phyloP scores from a whole-genome alignment of 2,888 invertebrate genomes.

The Chorisops tibialis region DNA sequence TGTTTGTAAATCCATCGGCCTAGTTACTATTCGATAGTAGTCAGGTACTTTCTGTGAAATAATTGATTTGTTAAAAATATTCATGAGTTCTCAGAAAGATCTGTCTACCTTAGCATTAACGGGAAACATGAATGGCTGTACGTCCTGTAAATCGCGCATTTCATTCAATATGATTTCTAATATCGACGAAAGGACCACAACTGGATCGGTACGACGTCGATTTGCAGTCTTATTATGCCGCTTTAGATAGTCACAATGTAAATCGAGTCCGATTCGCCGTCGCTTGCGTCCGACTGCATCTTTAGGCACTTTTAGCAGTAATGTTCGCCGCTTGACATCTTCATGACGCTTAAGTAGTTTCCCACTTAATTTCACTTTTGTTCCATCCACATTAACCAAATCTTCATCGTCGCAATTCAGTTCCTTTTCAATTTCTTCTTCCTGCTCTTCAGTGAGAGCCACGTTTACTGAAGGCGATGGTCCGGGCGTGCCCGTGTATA shows the following conservation, averaged over 20 bases:
- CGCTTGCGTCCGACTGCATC: slow-evolving; percentile 66
- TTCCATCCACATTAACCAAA: slow-evolving; percentile 89
- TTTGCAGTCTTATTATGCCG: slow-evolving; percentile 79
- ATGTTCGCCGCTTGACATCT: slow-evolving; percentile 76
- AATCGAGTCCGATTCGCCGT: slow-evolving; percentile 62
- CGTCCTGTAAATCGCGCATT: slow-evolving; percentile 87
- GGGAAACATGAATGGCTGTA: slow-evolving; percentile 88
- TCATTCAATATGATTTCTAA: slow-evolving; percentile 89
- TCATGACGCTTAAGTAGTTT: slow-evolving; percentile 85
- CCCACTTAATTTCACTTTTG: slow-evolving; percentile 86
- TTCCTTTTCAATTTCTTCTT: slow-evolving; percentile 75
- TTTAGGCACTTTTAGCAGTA: slow-evolving; percentile 75
- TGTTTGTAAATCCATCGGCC: slow-evolving; percentile 96
- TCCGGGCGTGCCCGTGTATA: slow-evolving; percentile 71
- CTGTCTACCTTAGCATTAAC: slow-evolving; percentile 79
- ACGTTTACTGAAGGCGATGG: slow-evolving; percentile 63
- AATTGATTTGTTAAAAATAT: neutral
- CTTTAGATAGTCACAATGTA: slow-evolving; percentile 87
- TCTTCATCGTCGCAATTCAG: slow-evolving; percentile 78
- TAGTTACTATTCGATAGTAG: slow-evolving; percentile 85
- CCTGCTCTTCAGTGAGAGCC: slow-evolving; percentile 77
- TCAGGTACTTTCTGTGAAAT: slow-evolving; percentile 66
- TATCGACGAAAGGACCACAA: slow-evolving; percentile 89
- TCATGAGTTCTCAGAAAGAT: neutral
- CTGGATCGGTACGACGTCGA: slow-evolving; percentile 89